phyloP scores from a whole-genome alignment of 2,113 vertebrate species.

The Apistogramma diplotaenia region DNA sequence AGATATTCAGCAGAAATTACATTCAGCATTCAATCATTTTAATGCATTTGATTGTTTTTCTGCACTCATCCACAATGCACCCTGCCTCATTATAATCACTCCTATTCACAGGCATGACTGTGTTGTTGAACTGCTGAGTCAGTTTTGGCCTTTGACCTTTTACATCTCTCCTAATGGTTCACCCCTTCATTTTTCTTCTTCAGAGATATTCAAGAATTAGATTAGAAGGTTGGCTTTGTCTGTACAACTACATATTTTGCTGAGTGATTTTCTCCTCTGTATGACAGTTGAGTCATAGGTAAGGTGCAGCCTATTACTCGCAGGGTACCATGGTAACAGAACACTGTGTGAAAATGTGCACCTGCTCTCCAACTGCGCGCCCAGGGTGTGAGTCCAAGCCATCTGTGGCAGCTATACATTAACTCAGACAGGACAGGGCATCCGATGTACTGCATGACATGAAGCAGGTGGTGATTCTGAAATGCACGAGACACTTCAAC shows the following conservation, averaged over 20 bases:
- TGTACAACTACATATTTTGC: constrained; percentile 2
- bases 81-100: background rate
- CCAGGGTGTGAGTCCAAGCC: constrained; percentile 38
- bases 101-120: background rate
- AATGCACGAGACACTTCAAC: background rate
- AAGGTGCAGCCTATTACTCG: constrained; percentile 46
- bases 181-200: background rate
- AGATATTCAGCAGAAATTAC: background rate
- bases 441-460: background rate
- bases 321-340: constrained; percentile 60
- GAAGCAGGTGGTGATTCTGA: background rate
- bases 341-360: constrained; percentile 52
- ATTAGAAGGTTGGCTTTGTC: background rate
- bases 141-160: background rate
- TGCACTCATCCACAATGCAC: background rate
- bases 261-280: constrained; percentile 27
- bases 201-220: background rate
- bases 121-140: background rate
- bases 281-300: constrained; percentile 52
- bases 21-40: background rate
- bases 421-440: background rate
- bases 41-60: background rate
- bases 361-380: constrained; percentile 41
- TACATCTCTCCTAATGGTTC: background rate
- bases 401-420: constrained; percentile 15